Conservation (phyloP, 2,113 vertebrate species). For the Colaptes auratus region DNA sequence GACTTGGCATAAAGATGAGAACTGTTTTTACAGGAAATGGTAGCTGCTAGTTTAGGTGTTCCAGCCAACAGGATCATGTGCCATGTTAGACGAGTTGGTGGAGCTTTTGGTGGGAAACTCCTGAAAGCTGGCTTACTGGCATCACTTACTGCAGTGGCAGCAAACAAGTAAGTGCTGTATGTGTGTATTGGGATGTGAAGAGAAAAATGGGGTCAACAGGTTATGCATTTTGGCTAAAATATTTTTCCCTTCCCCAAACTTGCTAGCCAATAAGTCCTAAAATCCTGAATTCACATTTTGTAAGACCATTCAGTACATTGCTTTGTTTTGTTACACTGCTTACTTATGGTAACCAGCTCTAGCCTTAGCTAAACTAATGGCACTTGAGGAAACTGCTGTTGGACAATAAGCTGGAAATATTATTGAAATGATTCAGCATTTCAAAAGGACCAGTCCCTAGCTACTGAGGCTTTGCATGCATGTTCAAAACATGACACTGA, state of each 20-base stretch:
- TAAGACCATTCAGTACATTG: background rate
- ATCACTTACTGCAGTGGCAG: constrained; percentile 83
- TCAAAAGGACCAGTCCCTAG: background rate
- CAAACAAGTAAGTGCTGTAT: constrained; percentile 83
- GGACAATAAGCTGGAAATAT: background rate
- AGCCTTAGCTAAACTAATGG: background rate
- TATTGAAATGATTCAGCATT: background rate
- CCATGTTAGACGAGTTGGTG: constrained; percentile 88
- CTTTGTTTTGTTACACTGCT: background rate
- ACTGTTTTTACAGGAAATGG: constrained; percentile 74
- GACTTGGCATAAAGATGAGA: background rate
- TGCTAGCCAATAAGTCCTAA: background rate
- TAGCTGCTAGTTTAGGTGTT: constrained; percentile 83
- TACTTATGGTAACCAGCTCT: background rate
- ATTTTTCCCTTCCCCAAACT: background rate
- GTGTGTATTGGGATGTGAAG: background rate
- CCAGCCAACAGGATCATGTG: constrained; percentile 87
- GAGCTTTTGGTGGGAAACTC: constrained; percentile 92
- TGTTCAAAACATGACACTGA: background rate
- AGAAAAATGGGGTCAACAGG: background rate
- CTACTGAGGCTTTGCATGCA: background rate
- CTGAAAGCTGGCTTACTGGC: constrained; percentile 78
- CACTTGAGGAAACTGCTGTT: background rate
- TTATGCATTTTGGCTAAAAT: background rate
- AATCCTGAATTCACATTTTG: background rate